Evolutionary conservation across 1,140 invertebrate genomes (phyloP), one percentile per base, ranked within the genome.

Genomic region (Microplitis demolitor): DNA sequence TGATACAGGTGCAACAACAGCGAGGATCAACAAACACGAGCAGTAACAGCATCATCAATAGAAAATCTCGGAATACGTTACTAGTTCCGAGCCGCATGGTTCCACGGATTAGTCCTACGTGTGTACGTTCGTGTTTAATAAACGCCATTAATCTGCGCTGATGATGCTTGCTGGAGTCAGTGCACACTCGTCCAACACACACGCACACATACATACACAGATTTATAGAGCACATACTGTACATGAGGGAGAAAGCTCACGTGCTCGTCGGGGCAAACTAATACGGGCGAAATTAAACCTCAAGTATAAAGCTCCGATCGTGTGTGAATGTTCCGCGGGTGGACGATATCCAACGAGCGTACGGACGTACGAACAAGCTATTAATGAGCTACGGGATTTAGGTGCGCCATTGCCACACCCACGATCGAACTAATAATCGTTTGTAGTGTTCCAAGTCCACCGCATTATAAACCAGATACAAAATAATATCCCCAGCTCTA

Each of bases 211-310:
- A 16, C n/a, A 66, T 45, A 4, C 64, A 14, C 8, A 50, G 39
- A 51, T 14, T 66, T 66, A 6, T 66, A 39, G 3, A 45, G 64
- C 4, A 50, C 13, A 31, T 11, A 66, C 2, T 24, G 33, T 50
- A 4, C 33, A 11, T 45, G 39, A 45, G 39, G 39, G 39, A 11
- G 39, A 45, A 73, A 68, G 72, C 76, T 66, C 71, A 69, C 61
- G 66, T 68, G 80, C 79, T 82, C 77, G 82, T 85, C 82, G 80
- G 79, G 79, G 82, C 80, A 81, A 85, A 87, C 86, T 85, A 85
- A 86, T 85, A 82, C 75, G 74, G 78, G 72, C 66, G 76, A 83
- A 82, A 82, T 84, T 84, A 83, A 85, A 84, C 77, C 80, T 86
- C 80, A 84, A 85, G 80, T 83, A 83, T 80, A 80, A 80, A 79